Evolutionary conservation across 2,888 invertebrate species (phyloP), one percentile per base, ranked within the genome.

Genomic region (Oscheius sp.): DNA sequence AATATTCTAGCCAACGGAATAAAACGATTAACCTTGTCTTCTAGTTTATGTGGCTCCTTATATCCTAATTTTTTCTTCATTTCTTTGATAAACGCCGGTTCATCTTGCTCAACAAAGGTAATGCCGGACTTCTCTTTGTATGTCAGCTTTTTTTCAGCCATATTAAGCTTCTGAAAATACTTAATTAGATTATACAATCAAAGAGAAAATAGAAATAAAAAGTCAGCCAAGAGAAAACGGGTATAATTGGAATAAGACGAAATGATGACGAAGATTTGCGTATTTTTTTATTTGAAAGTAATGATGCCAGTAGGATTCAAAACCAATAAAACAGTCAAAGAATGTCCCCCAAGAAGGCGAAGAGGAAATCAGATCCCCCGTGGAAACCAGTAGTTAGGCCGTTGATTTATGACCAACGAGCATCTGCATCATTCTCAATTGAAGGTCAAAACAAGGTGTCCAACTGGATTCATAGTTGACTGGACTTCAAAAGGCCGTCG

Each of bases 61-160:
- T 81, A 84, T 61, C 84, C 84, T 69, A 84, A 52, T 55, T 82
- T 80, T 25, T 73, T 70, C 63, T 84, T 84, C 73, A 84, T 76
- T 27, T 80, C 73, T 52, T 75, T 74, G 61, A 84, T 76, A 57
- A 84, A 84, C 3, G 78, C 76, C 2, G 84, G 84, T 31, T 84
- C 84, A 34, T 76, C 81, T 50, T 81, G 78, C 37, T 82, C 79
- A 25, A 82, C 76, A 63, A 75, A 84, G 31, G 71, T 50, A 10
- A 84, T 46, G 29, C 69, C 69, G 15, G 69, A 48, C 55, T 69
- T 69, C 31, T 69, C 52, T 27, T 39, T 31, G 31, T 64, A 69
- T 12, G 68, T 68, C 42, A 68, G 42, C 37, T 68, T 68, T 42
- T 48, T 68, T n/a, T 68, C 55, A 15, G 55, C 25, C 61, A 61